phyloP scores from a whole-genome alignment of 1,140 invertebrate genomes.

The Bombus balteatus region DNA sequence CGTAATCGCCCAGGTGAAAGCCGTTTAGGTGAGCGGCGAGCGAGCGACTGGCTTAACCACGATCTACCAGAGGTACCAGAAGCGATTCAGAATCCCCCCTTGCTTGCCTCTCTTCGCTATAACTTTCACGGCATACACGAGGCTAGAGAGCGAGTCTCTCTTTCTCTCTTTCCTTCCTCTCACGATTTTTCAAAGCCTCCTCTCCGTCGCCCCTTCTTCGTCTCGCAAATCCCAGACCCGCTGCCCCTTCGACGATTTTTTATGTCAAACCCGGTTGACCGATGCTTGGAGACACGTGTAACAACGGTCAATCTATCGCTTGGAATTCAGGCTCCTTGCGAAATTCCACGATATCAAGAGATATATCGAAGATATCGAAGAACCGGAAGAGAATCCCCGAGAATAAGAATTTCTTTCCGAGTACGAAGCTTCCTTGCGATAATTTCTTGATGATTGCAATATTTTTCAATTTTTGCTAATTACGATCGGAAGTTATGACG shows the following conservation, averaged over 20 bases:
- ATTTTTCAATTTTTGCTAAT: background rate
- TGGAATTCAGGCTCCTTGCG: constrained; percentile 12
- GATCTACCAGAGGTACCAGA: constrained; percentile 62
- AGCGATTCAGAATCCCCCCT: constrained; percentile 54
- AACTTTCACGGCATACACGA: constrained; percentile 61
- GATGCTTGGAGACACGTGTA: background rate
- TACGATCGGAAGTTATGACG: background rate
- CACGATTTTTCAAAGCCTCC: constrained; percentile 24
- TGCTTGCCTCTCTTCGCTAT: constrained; percentile 29
- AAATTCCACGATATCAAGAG: background rate
- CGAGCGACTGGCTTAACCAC: constrained; percentile 62
- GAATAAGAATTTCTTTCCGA: no score
- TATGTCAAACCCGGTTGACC: constrained; percentile 23
- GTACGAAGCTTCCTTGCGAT: background rate
- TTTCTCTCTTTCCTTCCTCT: background rate
- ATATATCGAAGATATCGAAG: background rate
- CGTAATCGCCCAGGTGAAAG: constrained; percentile 62
- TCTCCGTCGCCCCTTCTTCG: background rate
- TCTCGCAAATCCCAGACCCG: background rate
- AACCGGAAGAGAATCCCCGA: background rate
- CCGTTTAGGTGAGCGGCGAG: constrained; percentile 64
- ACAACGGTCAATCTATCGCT: constrained; percentile 19
- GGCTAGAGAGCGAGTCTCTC: constrained; percentile 53
- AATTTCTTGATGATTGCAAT: background rate
- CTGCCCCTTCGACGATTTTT: constrained; percentile 39